Conservation (phyloP, 2,888 invertebrate genomes). For the Axea sp. region DNA sequence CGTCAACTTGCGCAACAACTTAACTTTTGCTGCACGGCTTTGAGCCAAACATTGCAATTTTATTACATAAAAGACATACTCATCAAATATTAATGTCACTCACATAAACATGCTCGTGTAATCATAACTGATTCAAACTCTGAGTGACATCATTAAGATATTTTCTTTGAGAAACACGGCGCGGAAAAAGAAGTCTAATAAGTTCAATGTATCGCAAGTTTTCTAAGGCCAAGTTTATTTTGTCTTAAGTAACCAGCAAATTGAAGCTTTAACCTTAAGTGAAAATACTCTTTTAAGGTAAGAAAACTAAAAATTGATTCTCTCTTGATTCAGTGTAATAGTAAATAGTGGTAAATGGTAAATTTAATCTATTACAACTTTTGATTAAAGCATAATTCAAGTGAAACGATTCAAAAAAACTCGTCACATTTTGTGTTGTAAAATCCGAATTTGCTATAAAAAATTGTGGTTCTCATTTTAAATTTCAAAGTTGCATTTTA, state of each 20-base stretch:
- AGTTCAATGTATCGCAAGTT: conserved; percentile 4
- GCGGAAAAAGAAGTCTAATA: conserved; percentile 3
- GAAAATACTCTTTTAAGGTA: too few species aligned
- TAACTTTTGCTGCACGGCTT: not conserved
- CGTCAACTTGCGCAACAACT: not conserved
- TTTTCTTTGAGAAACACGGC: not conserved
- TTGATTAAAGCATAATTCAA: too few species aligned
- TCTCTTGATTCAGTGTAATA: too few species aligned
- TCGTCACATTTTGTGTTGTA: too few species aligned
- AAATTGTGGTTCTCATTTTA: too few species aligned
- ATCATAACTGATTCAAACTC: not conserved
- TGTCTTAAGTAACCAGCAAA: not conserved
- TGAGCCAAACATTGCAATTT: conserved; percentile 5
- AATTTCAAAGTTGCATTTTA: too few species aligned
- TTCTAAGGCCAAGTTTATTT: conserved; percentile 16
- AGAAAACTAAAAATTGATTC: too few species aligned
- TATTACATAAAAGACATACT: conserved; percentile 11
- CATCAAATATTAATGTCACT: conserved; percentile 5
- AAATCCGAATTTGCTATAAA: too few species aligned
- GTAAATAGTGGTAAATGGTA: too few species aligned
- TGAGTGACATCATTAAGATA: conserved; percentile 5
- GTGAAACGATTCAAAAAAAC: too few species aligned
- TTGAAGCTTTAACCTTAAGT: not conserved
- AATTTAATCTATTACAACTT: too few species aligned
- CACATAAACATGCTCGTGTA: not conserved